Evolutionary conservation across 2,888 invertebrate species (phyloP).

Genomic region (Tachina grossa): DNA sequence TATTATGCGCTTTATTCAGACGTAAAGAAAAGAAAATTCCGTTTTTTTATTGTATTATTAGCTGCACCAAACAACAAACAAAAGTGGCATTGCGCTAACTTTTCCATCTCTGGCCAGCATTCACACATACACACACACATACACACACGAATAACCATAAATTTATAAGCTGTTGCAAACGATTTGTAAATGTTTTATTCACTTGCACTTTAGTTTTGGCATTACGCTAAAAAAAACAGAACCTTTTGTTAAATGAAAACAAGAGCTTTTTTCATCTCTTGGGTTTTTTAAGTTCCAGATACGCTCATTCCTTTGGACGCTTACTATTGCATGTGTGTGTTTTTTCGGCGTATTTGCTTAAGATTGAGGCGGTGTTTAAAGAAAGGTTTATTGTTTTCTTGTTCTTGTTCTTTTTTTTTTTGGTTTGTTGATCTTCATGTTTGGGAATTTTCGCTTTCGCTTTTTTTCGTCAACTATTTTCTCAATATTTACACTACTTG

Average conservation of each 20-base stretch:
- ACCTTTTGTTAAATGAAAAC: neutral
- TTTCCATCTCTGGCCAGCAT: neutral
- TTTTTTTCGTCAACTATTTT: slow-evolving; percentile 32
- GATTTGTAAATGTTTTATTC: slow-evolving; percentile 69
- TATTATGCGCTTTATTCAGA: too few relatives aligned
- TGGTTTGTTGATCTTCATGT: slow-evolving; percentile 24
- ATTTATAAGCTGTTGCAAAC: slow-evolving; percentile 65
- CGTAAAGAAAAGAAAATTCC: too few relatives aligned
- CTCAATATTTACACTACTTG: neutral
- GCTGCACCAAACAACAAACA: neutral
- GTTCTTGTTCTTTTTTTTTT: neutral
- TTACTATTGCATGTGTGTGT: neutral
- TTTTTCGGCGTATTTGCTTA: slow-evolving; percentile 22
- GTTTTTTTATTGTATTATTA: too few relatives aligned
- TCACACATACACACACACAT: neutral
- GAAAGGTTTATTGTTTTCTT: slow-evolving; percentile 54
- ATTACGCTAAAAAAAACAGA: slow-evolving; percentile 17
- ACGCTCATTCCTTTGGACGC: neutral
- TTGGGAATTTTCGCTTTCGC: slow-evolving; percentile 59
- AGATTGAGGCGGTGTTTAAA: slow-evolving; percentile 48
- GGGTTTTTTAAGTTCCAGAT: neutral
- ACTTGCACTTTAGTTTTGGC: slow-evolving; percentile 54
- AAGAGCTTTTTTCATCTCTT: neutral
- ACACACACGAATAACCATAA: neutral
- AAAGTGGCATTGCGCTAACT: slow-evolving; percentile 24